These are phyloP conservation scores for Spicauda simplicius DNA, from an alignment of 2,888 invertebrate genomes.

Conservation along the genomic window DNA sequence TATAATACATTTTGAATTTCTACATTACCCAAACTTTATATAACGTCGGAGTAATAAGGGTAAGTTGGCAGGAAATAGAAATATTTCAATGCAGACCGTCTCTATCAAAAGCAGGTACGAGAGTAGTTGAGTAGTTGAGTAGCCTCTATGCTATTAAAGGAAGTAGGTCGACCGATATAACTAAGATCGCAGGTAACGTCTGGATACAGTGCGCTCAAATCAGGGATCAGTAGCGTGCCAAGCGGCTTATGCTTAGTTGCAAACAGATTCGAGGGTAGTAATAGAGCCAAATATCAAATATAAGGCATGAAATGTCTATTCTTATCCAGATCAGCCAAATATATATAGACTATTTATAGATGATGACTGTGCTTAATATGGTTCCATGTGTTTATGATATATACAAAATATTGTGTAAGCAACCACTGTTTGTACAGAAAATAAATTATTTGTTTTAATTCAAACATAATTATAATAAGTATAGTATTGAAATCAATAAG, in stretches of 20 bases:
- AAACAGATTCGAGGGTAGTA: neutral
- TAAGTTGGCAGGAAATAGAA: constrained; percentile 8
- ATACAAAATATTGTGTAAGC: too few species aligned
- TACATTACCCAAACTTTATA: neutral
- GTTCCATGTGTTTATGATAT: too few species aligned
- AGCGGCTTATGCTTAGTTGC: neutral
- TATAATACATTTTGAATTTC: neutral
- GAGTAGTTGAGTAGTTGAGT: too few species aligned
- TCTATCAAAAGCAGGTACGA: constrained; percentile 24
- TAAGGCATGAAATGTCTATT: neutral
- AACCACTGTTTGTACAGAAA: too few species aligned
- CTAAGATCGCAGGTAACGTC: constrained; percentile 24
- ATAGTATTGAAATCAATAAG: too few species aligned
- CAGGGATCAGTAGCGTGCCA: constrained; percentile 30
- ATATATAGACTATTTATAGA: neutral
- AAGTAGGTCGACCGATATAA: constrained; percentile 34
- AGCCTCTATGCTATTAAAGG: constrained; percentile 24
- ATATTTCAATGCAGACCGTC: constrained; percentile 19
- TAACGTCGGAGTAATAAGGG: neutral
- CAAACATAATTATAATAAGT: too few species aligned
- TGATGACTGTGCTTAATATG: too few species aligned
- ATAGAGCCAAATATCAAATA: neutral
- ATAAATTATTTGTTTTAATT: too few species aligned
- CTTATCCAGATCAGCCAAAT: neutral
- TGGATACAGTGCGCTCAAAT: constrained; percentile 26